These are phyloP conservation scores for Pithys albifrons DNA, from an alignment of 2,113 vertebrate genomes.

Conservation along the genomic window DNA sequence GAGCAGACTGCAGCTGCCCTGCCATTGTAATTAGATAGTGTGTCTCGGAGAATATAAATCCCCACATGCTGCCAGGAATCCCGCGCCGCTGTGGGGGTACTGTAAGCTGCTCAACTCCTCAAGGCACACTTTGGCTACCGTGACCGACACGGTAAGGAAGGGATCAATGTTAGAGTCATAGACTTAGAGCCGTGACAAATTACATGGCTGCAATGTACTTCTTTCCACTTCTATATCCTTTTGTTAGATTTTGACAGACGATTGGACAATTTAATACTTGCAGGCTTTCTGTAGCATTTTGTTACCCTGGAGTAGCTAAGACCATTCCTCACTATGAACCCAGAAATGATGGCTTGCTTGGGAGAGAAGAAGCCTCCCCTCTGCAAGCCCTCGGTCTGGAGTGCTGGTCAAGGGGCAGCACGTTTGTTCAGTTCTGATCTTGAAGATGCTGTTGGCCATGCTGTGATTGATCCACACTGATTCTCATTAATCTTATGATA, in stretches of 20 bases:
- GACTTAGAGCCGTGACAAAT: neutral
- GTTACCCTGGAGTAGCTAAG: conserved; percentile 39
- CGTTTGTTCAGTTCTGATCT: neutral
- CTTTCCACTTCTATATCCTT: neutral
- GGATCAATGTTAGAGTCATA: neutral
- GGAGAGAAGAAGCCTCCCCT: neutral
- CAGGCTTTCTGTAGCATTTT: conserved; percentile 45
- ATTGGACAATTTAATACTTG: conserved; percentile 27
- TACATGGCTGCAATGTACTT: neutral
- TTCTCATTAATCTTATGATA: neutral
- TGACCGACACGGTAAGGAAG: neutral
- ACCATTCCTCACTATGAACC: conserved; percentile 36
- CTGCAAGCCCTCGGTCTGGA: neutral
- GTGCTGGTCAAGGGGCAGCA: neutral
- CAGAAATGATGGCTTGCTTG: neutral
- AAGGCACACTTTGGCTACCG: neutral
- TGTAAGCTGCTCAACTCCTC: neutral
- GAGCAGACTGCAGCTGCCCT: neutral
- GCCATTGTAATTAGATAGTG: neutral
- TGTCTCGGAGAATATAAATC: neutral
- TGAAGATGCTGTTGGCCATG: neutral
- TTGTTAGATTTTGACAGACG: neutral
- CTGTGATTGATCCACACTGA: neutral
- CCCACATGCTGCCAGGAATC: neutral
- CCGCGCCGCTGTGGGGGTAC: neutral